Evolutionary conservation across 2,113 vertebrate species (phyloP).

Genomic region (Hippocampus guttulatus): DNA sequence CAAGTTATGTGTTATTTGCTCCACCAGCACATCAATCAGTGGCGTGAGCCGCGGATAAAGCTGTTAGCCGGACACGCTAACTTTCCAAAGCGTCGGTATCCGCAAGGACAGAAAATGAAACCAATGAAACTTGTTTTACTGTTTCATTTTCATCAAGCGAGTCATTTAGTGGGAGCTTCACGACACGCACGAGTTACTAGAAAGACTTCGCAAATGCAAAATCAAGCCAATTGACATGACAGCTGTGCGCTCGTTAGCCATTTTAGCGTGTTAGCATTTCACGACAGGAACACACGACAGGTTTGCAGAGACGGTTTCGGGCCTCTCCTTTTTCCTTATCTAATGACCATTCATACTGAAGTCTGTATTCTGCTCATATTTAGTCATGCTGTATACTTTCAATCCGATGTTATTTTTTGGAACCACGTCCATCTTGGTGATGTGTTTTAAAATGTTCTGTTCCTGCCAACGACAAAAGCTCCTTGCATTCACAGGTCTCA

Average conservation of each 20-base stretch:
- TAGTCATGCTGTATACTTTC: no score
- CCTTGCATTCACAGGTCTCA: constrained; percentile 42
- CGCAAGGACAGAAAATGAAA: no score
- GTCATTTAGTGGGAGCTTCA: neutral
- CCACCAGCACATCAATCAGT: neutral
- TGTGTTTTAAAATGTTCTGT: constrained; percentile 7
- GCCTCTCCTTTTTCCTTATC: no score
- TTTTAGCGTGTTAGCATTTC: neutral
- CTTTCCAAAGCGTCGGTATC: neutral
- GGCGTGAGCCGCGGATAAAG: neutral
- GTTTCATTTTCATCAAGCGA: neutral
- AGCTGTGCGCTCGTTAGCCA: neutral
- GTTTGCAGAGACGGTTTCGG: no score
- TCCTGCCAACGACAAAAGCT: constrained; percentile 12
- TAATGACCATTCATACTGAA: no score
- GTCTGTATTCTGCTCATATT: no score
- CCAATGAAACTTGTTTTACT: neutral
- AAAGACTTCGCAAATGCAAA: neutral
- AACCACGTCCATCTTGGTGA: neutral
- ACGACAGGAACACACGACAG: no score
- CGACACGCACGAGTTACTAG: no score
- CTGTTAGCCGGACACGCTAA: neutral
- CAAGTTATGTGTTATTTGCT: no score
- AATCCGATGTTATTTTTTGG: no score
- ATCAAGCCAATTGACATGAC: neutral